Evolutionary conservation across 2,888 invertebrate genomes (phyloP).

Genomic region (Nomada fucata): DNA sequence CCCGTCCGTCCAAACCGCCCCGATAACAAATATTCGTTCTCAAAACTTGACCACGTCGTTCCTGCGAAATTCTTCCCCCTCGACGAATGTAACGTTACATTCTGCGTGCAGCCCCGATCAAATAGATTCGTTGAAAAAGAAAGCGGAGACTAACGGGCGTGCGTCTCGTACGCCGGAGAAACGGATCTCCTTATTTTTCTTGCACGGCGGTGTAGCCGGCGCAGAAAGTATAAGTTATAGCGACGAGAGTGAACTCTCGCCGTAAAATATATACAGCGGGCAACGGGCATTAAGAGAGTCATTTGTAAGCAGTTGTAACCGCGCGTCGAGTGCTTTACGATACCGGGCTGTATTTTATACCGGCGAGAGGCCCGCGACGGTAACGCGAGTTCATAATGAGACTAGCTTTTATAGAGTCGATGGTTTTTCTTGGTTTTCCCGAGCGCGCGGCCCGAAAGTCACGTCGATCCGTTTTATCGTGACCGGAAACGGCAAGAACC

Average conservation of each 20-base stretch:
- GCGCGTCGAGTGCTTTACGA: constrained; percentile 75
- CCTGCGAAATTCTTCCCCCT: too few species aligned
- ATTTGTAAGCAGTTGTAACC: constrained; percentile 77
- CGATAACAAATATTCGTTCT: too few species aligned
- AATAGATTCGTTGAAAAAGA: constrained; percentile 63
- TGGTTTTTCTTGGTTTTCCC: constrained; percentile 57
- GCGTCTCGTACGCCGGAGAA: constrained; percentile 70
- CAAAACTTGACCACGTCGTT: too few species aligned
- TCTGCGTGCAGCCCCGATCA: constrained; percentile 18
- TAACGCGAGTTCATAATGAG: constrained; percentile 63
- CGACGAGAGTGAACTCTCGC: constrained; percentile 69
- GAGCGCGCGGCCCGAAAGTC: constrained; percentile 52
- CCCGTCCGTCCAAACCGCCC: too few species aligned
- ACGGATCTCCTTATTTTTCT: constrained; percentile 70
- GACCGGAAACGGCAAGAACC: constrained; percentile 51
- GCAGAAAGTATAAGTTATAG: constrained; percentile 79
- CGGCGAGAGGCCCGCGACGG: constrained; percentile 59
- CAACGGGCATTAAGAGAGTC: constrained; percentile 78
- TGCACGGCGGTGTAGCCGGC: constrained; percentile 41
- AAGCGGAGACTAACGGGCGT: constrained; percentile 70
- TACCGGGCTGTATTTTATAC: constrained; percentile 72
- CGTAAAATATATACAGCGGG: constrained; percentile 75
- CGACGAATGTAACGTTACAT: not conserved
- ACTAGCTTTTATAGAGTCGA: constrained; percentile 60
- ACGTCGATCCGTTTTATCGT: constrained; percentile 42